Conservation (phyloP, 2,888 invertebrate species). For the Agonopterix alstromeriana region DNA sequence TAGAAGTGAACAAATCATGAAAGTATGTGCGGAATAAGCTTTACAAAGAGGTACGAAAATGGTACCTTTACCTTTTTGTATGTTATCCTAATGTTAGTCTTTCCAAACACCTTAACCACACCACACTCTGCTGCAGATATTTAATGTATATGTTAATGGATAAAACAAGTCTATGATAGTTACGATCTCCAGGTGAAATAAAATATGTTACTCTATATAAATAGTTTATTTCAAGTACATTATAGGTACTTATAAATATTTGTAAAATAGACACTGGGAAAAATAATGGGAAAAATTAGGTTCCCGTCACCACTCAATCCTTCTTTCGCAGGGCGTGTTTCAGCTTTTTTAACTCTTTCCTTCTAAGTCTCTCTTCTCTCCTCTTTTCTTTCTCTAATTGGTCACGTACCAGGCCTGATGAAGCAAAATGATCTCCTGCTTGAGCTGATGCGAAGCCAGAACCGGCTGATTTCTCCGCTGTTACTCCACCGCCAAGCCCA, state of each 20-base stretch:
- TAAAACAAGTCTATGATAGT: neutral
- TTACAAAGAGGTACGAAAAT: neutral
- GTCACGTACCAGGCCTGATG: constrained; percentile 55
- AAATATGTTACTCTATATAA: neutral
- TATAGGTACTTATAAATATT: neutral
- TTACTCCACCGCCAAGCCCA: constrained; percentile 67
- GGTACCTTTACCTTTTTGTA: constrained; percentile 7
- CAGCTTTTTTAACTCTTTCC: constrained; percentile 26
- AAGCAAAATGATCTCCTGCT: constrained; percentile 45
- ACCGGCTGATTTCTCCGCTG: constrained; percentile 48
- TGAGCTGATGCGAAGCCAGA: constrained; percentile 56
- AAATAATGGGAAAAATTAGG: neutral
- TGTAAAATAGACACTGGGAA: constrained; percentile 1
- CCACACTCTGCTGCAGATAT: constrained; percentile 2
- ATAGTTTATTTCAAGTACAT: constrained; percentile 3
- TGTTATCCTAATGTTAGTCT: constrained; percentile 4
- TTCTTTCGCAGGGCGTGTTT: constrained; percentile 13
- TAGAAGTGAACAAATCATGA: neutral
- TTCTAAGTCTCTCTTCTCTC: constrained; percentile 39
- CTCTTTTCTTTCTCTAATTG: constrained; percentile 28
- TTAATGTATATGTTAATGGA: neutral
- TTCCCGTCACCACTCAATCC: constrained; percentile 1
- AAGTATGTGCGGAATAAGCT: neutral
- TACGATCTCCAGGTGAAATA: neutral
- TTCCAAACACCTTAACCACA: constrained; percentile 4